Base-by-base conservation (phyloP, 2,113 vertebrate genomes). In the Toxotes jaculatrix region DNA sequence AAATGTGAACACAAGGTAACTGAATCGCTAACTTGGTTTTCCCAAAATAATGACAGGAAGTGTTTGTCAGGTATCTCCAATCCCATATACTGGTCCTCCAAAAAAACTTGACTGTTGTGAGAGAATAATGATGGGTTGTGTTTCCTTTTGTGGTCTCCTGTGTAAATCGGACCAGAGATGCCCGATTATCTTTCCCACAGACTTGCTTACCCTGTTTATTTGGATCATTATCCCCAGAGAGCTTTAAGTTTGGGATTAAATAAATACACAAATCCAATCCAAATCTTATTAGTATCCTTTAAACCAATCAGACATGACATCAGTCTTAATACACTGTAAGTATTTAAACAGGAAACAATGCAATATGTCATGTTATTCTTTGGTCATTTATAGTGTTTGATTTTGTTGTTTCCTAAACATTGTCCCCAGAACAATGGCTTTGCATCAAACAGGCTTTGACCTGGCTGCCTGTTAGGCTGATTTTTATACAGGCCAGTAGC, bases 1-100 rank as follows among this genome's bases (percentile, higher is more conserved):
- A 99, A 98, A 94, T 99, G 98, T 94, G 98, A 99, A 93, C 98
- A 99, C 84, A 99, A 99, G 97, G 98, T 99, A 91, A 94, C 17
- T 53, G 8, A 57, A 27, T 59, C 12, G 36, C 8, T 75, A 43
- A 27, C n/a, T 27, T 27, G 19, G 47, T 51, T 63, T 62, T 63
- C n/a, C 21, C 42, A 32, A 21, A 9, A 7, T 12, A 43, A 43
- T 32, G 19, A 23, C 8, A 43, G 19, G 4, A 36, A 2, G 27
- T 62, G 23, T 42, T 45, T 55, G 19, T 61, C n/a, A 55, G 23
- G n/a, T 56, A 16, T 60, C 38, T 45, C 51, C 40, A 17, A 12
- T 13, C 71, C 32, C 11, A 32, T 73, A 14, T 27, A 51, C 53
- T 36, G 36, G 1, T 56, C 9, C 23, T 47, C 16, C n/a, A 65